Conservation (phyloP, 2,888 invertebrate genomes). For the Trypoxylon attenuatum region DNA sequence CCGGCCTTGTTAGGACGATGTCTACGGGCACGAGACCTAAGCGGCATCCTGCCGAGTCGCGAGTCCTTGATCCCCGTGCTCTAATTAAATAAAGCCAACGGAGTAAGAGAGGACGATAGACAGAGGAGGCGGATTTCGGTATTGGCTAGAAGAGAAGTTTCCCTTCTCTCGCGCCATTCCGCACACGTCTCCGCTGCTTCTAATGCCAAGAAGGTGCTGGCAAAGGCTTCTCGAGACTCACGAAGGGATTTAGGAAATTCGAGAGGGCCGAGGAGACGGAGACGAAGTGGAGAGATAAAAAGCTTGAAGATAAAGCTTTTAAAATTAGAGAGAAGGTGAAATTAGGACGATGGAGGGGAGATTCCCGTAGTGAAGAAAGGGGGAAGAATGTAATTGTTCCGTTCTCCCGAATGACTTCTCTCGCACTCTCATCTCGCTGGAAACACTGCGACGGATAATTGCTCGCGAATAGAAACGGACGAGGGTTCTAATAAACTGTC, state of each 20-base stretch:
- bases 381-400: slow-evolving; percentile 1
- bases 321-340: background rate
- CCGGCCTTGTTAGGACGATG: slow-evolving; percentile 37
- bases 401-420: background rate
- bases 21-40: slow-evolving; percentile 31
- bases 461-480: too few species aligned
- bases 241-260: too few species aligned
- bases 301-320: background rate
- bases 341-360: too few species aligned
- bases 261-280: background rate
- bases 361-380: slow-evolving; percentile 19
- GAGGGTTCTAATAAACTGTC: too few species aligned
- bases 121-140: slow-evolving; percentile 27
- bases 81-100: slow-evolving; percentile 45
- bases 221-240: too few species aligned
- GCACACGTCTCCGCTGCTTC: too few species aligned
- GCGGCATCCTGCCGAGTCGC: too few species aligned
- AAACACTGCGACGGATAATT: too few species aligned
- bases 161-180: too few species aligned
- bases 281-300: background rate
- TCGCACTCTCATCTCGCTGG: background rate
- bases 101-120: too few species aligned
- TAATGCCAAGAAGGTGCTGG: too few species aligned
- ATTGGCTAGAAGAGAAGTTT: slow-evolving; percentile 23
- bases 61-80: slow-evolving; percentile 37